Evolutionary conservation across 1,140 invertebrate species (phyloP).

Genomic region (Drosophila truncata): DNA sequence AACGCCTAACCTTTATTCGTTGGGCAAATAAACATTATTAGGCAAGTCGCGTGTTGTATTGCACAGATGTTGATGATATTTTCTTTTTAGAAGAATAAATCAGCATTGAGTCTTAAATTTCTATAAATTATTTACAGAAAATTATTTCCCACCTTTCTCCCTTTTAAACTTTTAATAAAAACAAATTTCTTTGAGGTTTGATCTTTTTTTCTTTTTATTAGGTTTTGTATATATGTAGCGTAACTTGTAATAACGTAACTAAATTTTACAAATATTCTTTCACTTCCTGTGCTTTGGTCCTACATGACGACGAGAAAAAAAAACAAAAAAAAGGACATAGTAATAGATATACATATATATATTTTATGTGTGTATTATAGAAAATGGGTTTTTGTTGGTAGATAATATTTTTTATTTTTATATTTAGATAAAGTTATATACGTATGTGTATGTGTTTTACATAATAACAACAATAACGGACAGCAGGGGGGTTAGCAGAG

Average conservation of each 20-base stretch:
- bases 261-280: slow-evolving; percentile 61
- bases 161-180: background rate
- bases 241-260: slow-evolving; percentile 60
- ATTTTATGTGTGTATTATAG: slow-evolving; percentile 40
- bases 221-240: slow-evolving; percentile 48
- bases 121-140: background rate
- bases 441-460: slow-evolving; percentile 51
- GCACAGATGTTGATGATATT: slow-evolving; percentile 21
- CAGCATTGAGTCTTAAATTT: background rate
- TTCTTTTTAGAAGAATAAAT: background rate
- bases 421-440: slow-evolving; percentile 53
- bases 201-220: slow-evolving; percentile 43
- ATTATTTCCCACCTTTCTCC: background rate
- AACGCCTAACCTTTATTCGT: slow-evolving; percentile 55
- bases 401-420: slow-evolving; percentile 41
- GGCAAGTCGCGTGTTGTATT: slow-evolving; percentile 62
- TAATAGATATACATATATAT: slow-evolving; percentile 24
- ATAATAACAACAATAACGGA: slow-evolving; percentile 79
- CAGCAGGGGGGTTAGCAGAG: slow-evolving; percentile 47
- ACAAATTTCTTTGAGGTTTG: slow-evolving; percentile 27
- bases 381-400: slow-evolving; percentile 30
- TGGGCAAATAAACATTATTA: slow-evolving; percentile 66
- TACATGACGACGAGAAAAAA: slow-evolving; percentile 54
- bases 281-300: slow-evolving; percentile 61
- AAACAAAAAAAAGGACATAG: slow-evolving; percentile 27